Base-by-base conservation (phyloP, 2,888 invertebrate species). In the Ctena decussata region DNA sequence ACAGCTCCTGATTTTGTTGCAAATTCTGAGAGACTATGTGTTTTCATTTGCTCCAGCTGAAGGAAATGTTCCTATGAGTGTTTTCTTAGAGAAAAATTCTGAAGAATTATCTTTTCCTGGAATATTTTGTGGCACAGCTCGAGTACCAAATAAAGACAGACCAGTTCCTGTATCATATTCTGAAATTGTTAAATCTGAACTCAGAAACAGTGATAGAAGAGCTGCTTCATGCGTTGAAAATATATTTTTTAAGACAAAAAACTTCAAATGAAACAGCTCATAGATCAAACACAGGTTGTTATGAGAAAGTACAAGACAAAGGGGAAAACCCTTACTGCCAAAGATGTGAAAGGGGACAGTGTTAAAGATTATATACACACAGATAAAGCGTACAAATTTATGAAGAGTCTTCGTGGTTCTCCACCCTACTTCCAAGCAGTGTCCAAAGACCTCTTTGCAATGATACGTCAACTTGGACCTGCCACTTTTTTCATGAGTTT, bases 41-140 rank as follows among this genome's bases (percentile, higher is more conserved):
- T 80, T 71, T 41, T 76, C 32, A 57, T 80, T 80, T 77, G 84
- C 84, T 35, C 82, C 82, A 24, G 78, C 73, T 21, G 57, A 82
- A 65, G 72, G 65, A 15, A 41, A 35, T 69, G 24, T 6, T 21
- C 82, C 82, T 41, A 11, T 71, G 5, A 82, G 77, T 53, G 53
- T 82, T 12, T 81, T 81, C 37, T 32, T 74, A 60, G 74, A 85
- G 30, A 71, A 44, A 46, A 18, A 85, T 69, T n/a, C 73, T 24
- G 85, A 85, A 71, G 85, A 85, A 78, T 46, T 85, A 18, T 60
- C 78, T 18, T 85, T 85, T 65, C 85, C 85, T 24, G 65, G 35
- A 21, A 82, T 82, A 35, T 83, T 79, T 53, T 60, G 69, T 73
- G 83, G 83, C 1, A 57, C 71, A 35, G n/a, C 39, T 30, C 8